Percentiles rank a stretch among this genome's conserved stretches.
phyloP scores from a whole-genome alignment of 2,113 vertebrate species.

The Donacobius atricapilla region DNA sequence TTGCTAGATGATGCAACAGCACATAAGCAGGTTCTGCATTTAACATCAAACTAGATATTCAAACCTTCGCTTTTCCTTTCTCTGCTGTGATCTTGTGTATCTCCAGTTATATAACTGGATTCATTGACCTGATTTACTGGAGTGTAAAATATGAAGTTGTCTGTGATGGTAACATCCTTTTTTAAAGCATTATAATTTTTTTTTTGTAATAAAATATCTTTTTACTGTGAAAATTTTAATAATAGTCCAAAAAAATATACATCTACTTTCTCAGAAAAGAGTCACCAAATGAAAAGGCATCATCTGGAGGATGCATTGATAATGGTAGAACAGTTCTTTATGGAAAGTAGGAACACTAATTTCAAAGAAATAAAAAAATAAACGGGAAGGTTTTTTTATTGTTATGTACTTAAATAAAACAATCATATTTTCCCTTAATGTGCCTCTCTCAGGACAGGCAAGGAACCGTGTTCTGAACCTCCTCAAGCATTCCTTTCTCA shows the following conservation, averaged over 20 bases:
- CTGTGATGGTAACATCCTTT: background rate
- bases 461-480: background rate
- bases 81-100: background rate
- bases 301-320: background rate
- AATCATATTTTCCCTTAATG: background rate
- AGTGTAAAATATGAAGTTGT: background rate
- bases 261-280: background rate
- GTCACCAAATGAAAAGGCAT: background rate
- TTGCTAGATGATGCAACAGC: no score
- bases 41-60: background rate
- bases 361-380: background rate
- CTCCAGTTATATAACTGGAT: background rate
- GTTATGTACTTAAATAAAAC: background rate
- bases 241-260: background rate
- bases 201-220: background rate
- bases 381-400: background rate
- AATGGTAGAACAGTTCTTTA: background rate
- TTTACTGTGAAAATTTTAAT: background rate
- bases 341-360: background rate
- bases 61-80: background rate
- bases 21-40: background rate
- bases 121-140: background rate
- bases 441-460: background rate
- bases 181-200: background rate
- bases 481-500: background rate